Base-by-base conservation (phyloP, 2,797 vertebrate species). In the Lagodon rhomboides region DNA sequence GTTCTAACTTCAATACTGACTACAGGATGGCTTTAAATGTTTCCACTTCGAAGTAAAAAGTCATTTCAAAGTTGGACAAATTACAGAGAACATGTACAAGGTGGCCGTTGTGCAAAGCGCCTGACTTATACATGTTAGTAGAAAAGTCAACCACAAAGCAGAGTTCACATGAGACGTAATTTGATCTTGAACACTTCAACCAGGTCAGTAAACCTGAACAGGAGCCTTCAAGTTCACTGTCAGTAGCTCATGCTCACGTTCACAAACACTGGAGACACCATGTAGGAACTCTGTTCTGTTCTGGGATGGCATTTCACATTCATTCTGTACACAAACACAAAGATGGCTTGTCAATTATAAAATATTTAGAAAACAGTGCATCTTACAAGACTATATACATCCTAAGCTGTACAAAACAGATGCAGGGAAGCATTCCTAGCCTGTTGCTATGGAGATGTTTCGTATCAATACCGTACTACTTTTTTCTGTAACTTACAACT, bases 301-400 rank as follows among this genome's bases (percentile, higher is more conserved):
- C 66, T 80, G 67, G 63, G 77, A 71, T 70, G 56, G 62, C 84
- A 18, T 71, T 86, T 87, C 82, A 86, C 90, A 89, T 91, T 89
- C 81, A 73, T 77, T 82, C 79, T 89, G 73, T 91, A 90, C 89
- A 92, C 11, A 78, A 12, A 75, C 41, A 79, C 81, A 74, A 56
- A 85, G 56, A 88, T 85, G 73, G 82, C 76, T 84, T 90, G 51
- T 80, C 68, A 66, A 71, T 83, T 84, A 89, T 64, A 88, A 91
- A 93, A 86, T 85, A 85, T 87, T 71, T 92, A 89, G 85, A 91
- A 92, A 94, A 94, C 87, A 92, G 86, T 91, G 90, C 90, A 87
- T 89, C 63, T 78, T 83, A 75, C 55, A 74, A 73, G 54, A 84
- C 67, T 88, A 85, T 90, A 38, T 85, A 91, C 91, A 91, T 62